Evolutionary conservation across 2,888 invertebrate genomes (phyloP), one percentile per base, ranked within the genome.

Genomic region (Dorcus parallelipipedus): DNA sequence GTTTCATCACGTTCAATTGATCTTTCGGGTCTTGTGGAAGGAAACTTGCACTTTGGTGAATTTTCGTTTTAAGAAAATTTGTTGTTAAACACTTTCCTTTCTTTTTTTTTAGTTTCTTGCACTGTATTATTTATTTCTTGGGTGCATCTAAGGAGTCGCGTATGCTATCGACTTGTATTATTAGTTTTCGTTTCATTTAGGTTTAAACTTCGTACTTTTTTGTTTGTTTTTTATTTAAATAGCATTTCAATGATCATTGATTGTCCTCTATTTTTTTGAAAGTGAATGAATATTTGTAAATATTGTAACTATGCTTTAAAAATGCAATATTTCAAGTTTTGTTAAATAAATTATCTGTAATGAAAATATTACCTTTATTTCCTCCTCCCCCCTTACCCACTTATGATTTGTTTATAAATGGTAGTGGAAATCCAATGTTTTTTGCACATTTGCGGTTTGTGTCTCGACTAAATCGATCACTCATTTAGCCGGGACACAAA

Each of bases 261-360:
- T 40, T n/a, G 17, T 39, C 41, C 41, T 52, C 9, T n/a, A 23
- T 39, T 41, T 17, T 41, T 42, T 26, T 54, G 9, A 17, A 17
- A 50, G 40, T 17, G 51, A 14, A 51, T 14, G 51, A 14, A 51
- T 14, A 38, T 20, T 45, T 54, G 54, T 54, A 54, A 54, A 54
- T 54, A 54, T 26, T 54, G 54, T 54, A 54, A 38, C 45, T 54
- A 54, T 33, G 47, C 54, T 54, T 53, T 54, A 54, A 54, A 48
- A 26, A 42, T 41, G 54, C 47, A 54, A 54, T 54, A 54, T 54
- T 54, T 54, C 54, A 54, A 54, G 54, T 54, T 54, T 53, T 54
- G 52, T 54, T 54, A 50, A 51, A 54, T 54, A 54, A 54, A 54
- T 47, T 54, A 20, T 48, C 23, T 54, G 45, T 45, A 45, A 45